These are phyloP conservation scores for Brachyopa scutellaris DNA, from an alignment of 2,888 invertebrate genomes.

Conservation along the genomic window DNA sequence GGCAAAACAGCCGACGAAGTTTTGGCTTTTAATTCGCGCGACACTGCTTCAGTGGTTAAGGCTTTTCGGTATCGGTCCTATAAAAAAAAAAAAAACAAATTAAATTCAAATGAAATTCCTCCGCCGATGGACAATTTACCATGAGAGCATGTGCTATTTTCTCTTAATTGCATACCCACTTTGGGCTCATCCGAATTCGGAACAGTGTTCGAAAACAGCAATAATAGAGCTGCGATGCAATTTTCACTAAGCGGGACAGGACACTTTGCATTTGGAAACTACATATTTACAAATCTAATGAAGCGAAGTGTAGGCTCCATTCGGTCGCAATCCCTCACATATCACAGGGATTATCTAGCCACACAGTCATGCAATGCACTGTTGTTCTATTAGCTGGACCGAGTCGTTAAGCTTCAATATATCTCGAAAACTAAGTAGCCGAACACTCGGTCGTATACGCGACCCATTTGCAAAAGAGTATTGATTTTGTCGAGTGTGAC, in stretches of 20 bases:
- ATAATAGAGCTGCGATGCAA: conserved; percentile 12
- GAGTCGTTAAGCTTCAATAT: neutral
- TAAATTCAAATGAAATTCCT: conserved; percentile 32
- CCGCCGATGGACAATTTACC: conserved; percentile 42
- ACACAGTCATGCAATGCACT: conserved; percentile 32
- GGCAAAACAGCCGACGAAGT: conserved; percentile 26
- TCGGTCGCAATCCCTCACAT: neutral
- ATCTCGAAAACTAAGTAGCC: neutral
- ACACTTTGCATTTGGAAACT: conserved; percentile 17
- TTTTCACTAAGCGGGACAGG: conserved; percentile 23
- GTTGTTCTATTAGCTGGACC: conserved; percentile 18
- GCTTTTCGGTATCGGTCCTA: neutral
- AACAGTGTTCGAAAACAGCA: conserved; percentile 3
- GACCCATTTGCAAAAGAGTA: conserved; percentile 29
- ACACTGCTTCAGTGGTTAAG: conserved; percentile 24
- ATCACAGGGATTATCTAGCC: neutral
- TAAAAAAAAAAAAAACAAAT: conserved; percentile 3
- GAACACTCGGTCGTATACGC: conserved; percentile 35
- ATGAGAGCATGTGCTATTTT: conserved; percentile 37
- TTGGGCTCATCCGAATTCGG: conserved; percentile 23
- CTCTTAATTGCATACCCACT: conserved; percentile 43
- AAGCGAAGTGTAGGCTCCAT: conserved; percentile 14
- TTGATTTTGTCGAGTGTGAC: conserved; percentile 30
- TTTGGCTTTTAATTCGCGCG: conserved; percentile 47
- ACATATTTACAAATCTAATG: conserved; percentile 47